Percentiles rank a stretch among this genome's conserved stretches.
phyloP scores from a whole-genome alignment of 2,888 invertebrate species.

The Quadriops clusia region DNA sequence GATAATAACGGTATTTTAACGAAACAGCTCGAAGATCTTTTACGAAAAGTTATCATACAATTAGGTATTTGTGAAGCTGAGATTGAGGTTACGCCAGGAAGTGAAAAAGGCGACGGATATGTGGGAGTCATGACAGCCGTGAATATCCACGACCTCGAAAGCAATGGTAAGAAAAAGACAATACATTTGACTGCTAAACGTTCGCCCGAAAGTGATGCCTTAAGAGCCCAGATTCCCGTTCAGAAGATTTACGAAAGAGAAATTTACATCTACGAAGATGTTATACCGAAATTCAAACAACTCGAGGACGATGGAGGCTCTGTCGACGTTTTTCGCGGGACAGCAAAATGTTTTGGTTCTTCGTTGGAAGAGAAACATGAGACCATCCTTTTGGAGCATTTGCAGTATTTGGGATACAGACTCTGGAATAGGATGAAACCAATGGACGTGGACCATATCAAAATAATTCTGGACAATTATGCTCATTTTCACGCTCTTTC shows the following conservation, averaged over 20 bases:
- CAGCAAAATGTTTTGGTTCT: conserved; percentile 15
- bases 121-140: no score
- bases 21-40: no score
- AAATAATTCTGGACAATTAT: conserved; percentile 7
- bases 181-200: conserved; percentile 21
- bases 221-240: conserved; percentile 17
- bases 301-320: conserved; percentile 14
- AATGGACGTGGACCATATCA: conserved; percentile 7
- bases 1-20: no score
- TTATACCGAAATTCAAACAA: conserved; percentile 18
- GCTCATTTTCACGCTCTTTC: conserved; percentile 9
- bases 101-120: no score
- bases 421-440: conserved; percentile 6
- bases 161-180: no score
- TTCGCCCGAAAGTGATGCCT: conserved; percentile 16
- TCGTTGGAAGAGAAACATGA: conserved; percentile 13
- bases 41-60: no score
- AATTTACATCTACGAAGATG: conserved; percentile 19
- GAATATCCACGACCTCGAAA: no score
- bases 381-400: conserved; percentile 17
- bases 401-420: conserved; percentile 11
- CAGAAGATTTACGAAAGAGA: conserved; percentile 19
- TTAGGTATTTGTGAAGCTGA: no score
- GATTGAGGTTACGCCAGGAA: no score
- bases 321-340: conserved; percentile 14